Evolutionary conservation across 2,797 vertebrate species (phyloP).

Genomic region (Poeciliopsis turneri): DNA sequence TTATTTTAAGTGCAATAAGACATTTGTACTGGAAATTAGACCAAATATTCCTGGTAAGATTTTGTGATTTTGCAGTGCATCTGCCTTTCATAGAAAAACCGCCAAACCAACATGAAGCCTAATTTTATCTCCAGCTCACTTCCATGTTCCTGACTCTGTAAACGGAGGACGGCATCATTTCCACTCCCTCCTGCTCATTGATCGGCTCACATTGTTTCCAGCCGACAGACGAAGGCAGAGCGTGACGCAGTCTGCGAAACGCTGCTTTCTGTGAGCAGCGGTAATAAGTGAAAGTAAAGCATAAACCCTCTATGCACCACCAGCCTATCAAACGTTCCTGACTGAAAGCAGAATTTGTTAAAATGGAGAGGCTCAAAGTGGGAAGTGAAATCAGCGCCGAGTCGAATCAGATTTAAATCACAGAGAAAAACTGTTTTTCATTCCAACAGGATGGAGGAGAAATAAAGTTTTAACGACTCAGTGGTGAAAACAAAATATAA

Average conservation of each 20-base stretch:
- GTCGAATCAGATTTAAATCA: not conserved
- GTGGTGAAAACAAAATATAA: not conserved
- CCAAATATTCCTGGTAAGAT: too few relatives aligned
- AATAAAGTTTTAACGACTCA: not conserved
- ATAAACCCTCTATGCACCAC: conserved; percentile 41
- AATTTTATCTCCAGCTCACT: not conserved
- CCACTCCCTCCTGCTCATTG: not conserved
- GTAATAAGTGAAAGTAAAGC: conserved; percentile 28
- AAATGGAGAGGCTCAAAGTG: conserved; percentile 32
- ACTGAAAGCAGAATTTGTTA: conserved; percentile 32
- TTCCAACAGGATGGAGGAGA: not conserved
- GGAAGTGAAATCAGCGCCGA: conserved; percentile 13
- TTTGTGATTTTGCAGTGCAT: too few relatives aligned
- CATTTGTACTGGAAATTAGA: too few relatives aligned
- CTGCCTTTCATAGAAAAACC: not conserved
- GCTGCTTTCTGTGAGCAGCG: conserved; percentile 26
- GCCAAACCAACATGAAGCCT: not conserved
- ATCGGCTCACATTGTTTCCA: not conserved
- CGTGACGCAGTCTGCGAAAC: conserved; percentile 27
- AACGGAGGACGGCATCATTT: conserved; percentile 33
- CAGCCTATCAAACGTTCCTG: not conserved
- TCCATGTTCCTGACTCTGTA: conserved; percentile 4
- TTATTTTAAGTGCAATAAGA: too few relatives aligned
- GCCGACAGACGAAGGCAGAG: conserved; percentile 28
- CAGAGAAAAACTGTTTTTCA: not conserved